Evolutionary conservation across 92 coral and sea anemone species (phyloP), one percentile per base, ranked within the genome.

Genomic region (Porites divaricata): DNA sequence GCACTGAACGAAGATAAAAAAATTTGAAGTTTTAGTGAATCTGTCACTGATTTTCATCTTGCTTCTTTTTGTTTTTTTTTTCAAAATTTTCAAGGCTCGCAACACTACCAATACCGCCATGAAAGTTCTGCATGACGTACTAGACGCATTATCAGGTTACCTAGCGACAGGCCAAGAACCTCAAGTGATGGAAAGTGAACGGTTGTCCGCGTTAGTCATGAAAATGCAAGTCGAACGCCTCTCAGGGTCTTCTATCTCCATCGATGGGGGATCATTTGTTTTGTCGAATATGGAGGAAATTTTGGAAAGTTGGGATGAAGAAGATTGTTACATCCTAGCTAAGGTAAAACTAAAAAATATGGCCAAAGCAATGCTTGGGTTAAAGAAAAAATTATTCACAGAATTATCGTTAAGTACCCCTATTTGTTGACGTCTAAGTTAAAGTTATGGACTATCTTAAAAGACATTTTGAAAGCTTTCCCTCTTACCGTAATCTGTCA

Each of bases 41-140:
- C 16, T 54, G 2, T 11, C 12, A 12, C 10, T 11, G 10, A 54
- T 13, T 15, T 11, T 15, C 59, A 11, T 12, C 16, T 9, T 54
- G 14, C 10, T 11, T 54, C 59, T 54, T 54, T 15, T 54, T 54
- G 16, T 11, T 11, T 54, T 10, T 51, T 7, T 0, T 54, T 12
- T 54, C 16, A 11, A 54, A 11, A 11, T 12, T 63, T 9, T 16
- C 9, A 25, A 90, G 93, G 81, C 90, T 19, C 88, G 85, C 70
- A 71, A 53, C 71, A 62, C 63, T 68, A 90, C 90, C 12, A 90
- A 77, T 19, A 35, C 82, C 26, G 90, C 88, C 0, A 81, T 90
- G 62, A 71, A 69, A 13, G 58, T 87, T 22, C 16, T 76, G 6
- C 67, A 90, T 49, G 80, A 65, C 51, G 74, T 81, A 1, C 63